phyloP scores from a whole-genome alignment of 2,888 invertebrate genomes.

The Rhingia rostrata region DNA sequence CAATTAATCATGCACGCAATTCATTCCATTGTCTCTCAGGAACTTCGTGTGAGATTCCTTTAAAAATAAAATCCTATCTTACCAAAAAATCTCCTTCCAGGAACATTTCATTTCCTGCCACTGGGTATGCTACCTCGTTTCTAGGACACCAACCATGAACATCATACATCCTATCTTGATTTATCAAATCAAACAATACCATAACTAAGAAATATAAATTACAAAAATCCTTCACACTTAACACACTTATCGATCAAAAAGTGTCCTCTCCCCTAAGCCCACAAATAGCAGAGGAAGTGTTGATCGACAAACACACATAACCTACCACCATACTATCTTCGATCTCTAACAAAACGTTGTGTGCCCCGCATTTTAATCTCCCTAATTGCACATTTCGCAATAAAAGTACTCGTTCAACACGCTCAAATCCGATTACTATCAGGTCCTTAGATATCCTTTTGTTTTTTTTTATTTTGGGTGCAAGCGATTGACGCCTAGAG shows the following conservation, averaged over 20 bases:
- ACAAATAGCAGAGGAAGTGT: slow-evolving; percentile 51
- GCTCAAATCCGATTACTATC: slow-evolving; percentile 58
- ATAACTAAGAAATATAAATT: slow-evolving; percentile 73
- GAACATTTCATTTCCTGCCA: slow-evolving; percentile 53
- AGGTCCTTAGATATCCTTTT: slow-evolving; percentile 42
- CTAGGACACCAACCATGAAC: slow-evolving; percentile 14
- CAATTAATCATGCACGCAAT: slow-evolving; percentile 66
- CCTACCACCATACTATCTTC: slow-evolving; percentile 7
- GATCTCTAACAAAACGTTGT: slow-evolving; percentile 43
- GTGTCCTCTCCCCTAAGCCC: slow-evolving; percentile 42
- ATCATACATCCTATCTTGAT: slow-evolving; percentile 35
- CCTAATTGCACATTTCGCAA: slow-evolving; percentile 72
- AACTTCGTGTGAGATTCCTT: neutral
- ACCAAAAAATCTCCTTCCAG: slow-evolving; percentile 27
- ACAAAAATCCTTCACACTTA: slow-evolving; percentile 72
- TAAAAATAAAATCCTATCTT: slow-evolving; percentile 62
- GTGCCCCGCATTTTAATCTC: slow-evolving; percentile 73
- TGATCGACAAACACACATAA: slow-evolving; percentile 14
- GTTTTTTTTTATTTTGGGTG: slow-evolving; percentile 27
- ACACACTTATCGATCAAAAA: slow-evolving; percentile 71
- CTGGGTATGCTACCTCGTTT: slow-evolving; percentile 46
- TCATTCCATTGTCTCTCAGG: slow-evolving; percentile 25
- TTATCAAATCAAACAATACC: slow-evolving; percentile 59
- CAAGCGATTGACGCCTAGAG: slow-evolving; percentile 49
- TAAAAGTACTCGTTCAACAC: slow-evolving; percentile 50